Evolutionary conservation across 2,888 invertebrate species (phyloP).

Genomic region (Chaetogeoica ovagalla): DNA sequence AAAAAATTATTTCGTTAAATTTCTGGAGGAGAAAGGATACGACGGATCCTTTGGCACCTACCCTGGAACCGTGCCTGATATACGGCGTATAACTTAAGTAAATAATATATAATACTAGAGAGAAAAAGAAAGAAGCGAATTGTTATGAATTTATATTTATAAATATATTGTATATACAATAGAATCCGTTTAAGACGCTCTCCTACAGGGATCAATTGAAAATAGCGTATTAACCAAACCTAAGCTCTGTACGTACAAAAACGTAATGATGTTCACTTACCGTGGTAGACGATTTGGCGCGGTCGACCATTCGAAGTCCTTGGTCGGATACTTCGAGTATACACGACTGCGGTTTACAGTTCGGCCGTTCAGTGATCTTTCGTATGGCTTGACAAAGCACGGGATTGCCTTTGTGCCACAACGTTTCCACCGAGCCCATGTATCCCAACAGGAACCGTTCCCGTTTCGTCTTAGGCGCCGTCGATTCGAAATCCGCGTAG

Average conservation of each 20-base stretch:
- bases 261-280: constrained; percentile 35
- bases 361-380: constrained; percentile 66
- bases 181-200: too few species aligned
- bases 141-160: too few species aligned
- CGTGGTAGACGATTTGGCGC: constrained; percentile 74
- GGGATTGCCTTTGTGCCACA: constrained; percentile 95
- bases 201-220: too few species aligned
- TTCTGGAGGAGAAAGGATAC: too few species aligned
- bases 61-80: too few species aligned
- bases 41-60: too few species aligned
- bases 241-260: not conserved
- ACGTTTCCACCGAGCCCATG: constrained; percentile 93
- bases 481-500: constrained; percentile 92
- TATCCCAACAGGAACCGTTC: constrained; percentile 90
- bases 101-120: too few species aligned
- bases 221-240: too few species aligned
- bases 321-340: constrained; percentile 94
- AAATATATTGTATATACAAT: too few species aligned
- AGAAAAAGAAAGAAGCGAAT: too few species aligned
- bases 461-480: constrained; percentile 78
- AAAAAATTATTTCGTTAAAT: too few species aligned
- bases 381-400: constrained; percentile 90
- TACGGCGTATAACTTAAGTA: too few species aligned
- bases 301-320: constrained; percentile 92
- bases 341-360: constrained; percentile 71